These are phyloP conservation scores for Sminthurides bifidus DNA, from an alignment of 1,140 invertebrate species.

Conservation along the genomic window DNA sequence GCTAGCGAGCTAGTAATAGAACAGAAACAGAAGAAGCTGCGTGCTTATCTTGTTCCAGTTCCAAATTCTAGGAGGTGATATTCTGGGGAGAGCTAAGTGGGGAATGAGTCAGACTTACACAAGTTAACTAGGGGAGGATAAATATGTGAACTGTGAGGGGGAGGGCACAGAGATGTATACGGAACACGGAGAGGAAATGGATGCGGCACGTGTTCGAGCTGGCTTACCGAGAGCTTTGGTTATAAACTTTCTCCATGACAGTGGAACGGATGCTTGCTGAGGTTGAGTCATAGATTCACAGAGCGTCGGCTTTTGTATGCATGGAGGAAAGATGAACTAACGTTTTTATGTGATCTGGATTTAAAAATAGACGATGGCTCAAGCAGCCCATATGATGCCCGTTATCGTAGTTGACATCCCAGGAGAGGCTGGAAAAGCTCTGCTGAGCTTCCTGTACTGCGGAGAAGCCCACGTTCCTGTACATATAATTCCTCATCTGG, in stretches of 20 bases:
- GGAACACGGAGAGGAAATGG: neutral
- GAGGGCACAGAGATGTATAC: no score
- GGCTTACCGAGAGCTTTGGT: no score
- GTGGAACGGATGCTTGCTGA: no score
- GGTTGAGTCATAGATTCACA: no score
- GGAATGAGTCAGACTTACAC: no score
- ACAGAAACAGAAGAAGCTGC: no score
- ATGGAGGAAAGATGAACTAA: neutral
- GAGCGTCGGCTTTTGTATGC: no score
- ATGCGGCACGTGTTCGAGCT: slow-evolving; percentile 1
- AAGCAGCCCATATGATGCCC: slow-evolving; percentile 30
- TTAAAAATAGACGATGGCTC: slow-evolving; percentile 31
- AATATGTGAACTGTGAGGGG: neutral
- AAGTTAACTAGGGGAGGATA: neutral
- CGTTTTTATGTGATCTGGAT: slow-evolving; percentile 7
- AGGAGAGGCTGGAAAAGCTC: slow-evolving; percentile 31
- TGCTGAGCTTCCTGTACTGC: slow-evolving; percentile 32
- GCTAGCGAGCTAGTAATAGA: no score
- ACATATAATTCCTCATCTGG: slow-evolving; percentile 29
- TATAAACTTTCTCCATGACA: slow-evolving; percentile 11
- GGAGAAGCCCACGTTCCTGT: slow-evolving; percentile 32
- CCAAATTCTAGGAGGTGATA: neutral
- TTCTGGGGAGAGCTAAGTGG: no score
- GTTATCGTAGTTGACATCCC: slow-evolving; percentile 32
- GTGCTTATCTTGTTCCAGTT: slow-evolving; percentile 12